Percentiles rank a stretch among this genome's conserved stretches.
Evolutionary conservation across 2,113 vertebrate species (phyloP).

Genomic region (Crotophaga sulcirostris): DNA sequence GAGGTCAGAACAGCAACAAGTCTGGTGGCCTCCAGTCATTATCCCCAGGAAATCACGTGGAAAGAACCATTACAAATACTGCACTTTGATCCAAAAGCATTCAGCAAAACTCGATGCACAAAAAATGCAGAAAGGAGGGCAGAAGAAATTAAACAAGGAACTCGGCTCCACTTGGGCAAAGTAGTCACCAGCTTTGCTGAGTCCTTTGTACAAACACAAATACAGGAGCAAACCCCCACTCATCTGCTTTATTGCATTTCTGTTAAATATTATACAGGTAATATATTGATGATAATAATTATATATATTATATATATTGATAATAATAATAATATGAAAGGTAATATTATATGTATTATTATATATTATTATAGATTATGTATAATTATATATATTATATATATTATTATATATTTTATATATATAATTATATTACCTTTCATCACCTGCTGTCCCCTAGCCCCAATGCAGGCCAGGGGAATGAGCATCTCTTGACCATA

Average conservation of each 20-base stretch:
- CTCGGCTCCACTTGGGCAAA: background rate
- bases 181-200: background rate
- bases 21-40: background rate
- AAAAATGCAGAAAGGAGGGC: accelerated
- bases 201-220: accelerated
- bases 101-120: background rate
- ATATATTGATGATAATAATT: too few relatives aligned
- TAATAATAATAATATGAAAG: too few relatives aligned
- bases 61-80: background rate
- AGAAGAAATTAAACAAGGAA: background rate
- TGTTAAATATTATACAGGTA: background rate
- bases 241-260: accelerated
- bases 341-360: too few relatives aligned
- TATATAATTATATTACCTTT: too few relatives aligned
- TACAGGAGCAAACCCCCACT: background rate
- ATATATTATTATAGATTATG: too few relatives aligned
- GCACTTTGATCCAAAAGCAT: background rate
- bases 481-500: too few relatives aligned
- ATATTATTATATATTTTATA: too few relatives aligned
- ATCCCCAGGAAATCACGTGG: background rate
- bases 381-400: too few relatives aligned
- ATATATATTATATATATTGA: too few relatives aligned
- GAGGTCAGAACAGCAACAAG: background rate
- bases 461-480: background rate
- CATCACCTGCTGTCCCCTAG: background rate